phyloP scores from a whole-genome alignment of 2,797 vertebrate genomes.

The Paramormyrops hopkinsi region DNA sequence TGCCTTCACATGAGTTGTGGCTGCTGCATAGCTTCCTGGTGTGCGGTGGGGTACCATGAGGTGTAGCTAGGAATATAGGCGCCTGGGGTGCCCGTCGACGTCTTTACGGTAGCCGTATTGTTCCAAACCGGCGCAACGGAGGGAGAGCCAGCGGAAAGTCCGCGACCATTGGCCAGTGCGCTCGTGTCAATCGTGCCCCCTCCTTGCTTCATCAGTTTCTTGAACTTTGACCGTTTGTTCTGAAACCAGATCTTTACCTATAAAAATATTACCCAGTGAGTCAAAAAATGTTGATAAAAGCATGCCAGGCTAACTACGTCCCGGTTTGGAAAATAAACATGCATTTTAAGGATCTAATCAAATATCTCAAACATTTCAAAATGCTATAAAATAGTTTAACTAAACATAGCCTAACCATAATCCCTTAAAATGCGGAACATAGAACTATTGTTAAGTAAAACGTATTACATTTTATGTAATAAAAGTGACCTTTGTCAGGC shows the following conservation, averaged over 20 bases:
- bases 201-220: constrained; percentile 91
- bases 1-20: constrained; percentile 89
- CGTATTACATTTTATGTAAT: background rate
- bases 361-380: background rate
- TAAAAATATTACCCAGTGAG: constrained; percentile 6
- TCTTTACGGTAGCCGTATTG: constrained; percentile 79
- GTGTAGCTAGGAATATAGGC: constrained; percentile 98
- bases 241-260: constrained; percentile 96
- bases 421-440: background rate
- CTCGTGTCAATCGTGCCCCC: constrained; percentile 80
- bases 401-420: background rate
- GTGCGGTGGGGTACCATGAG: constrained; percentile 91
- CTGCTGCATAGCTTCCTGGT: constrained; percentile 99
- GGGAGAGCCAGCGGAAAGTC: constrained; percentile 82
- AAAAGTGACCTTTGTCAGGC: background rate
- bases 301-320: background rate
- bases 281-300: background rate
- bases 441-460: background rate
- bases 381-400: background rate
- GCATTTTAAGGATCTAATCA: background rate
- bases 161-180: constrained; percentile 79
- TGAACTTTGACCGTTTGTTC: constrained; percentile 90
- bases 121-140: constrained; percentile 87
- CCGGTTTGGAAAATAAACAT: background rate
- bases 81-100: constrained; percentile 73